Conservation (phyloP, 2,113 vertebrate species). For the Nasalis larvatus region DNA sequence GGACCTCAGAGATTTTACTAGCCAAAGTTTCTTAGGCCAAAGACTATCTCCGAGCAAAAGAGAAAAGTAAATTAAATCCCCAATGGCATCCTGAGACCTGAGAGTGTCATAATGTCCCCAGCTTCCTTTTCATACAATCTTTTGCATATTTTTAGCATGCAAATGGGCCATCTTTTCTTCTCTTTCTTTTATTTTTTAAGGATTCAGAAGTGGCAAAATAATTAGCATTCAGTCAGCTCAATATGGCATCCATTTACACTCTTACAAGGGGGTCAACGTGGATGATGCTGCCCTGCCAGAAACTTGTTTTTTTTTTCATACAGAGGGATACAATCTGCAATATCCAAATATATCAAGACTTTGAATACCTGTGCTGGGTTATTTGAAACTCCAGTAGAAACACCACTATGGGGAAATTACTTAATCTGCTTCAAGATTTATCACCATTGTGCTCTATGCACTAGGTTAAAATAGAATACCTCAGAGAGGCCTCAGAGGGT, state of each 20-base stretch:
- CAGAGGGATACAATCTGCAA: slow-evolving; percentile 74
- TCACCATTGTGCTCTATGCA: slow-evolving; percentile 67
- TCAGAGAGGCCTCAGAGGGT: slow-evolving; percentile 67
- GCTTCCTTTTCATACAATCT: not conserved
- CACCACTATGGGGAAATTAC: slow-evolving; percentile 74
- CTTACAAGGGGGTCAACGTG: slow-evolving; percentile 80
- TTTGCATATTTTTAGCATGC: slow-evolving; percentile 71
- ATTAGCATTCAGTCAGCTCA: slow-evolving; percentile 82
- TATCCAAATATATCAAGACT: slow-evolving; percentile 77
- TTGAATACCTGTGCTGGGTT: slow-evolving; percentile 57
- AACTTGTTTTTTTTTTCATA: slow-evolving; percentile 73
- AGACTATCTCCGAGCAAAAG: not conserved
- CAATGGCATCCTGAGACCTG: not conserved
- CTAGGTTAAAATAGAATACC: slow-evolving; percentile 73
- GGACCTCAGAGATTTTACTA: not conserved
- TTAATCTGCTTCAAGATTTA: slow-evolving; percentile 82
- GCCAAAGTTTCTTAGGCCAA: not conserved
- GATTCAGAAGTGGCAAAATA: slow-evolving; percentile 76
- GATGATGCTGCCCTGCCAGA: slow-evolving; percentile 74
- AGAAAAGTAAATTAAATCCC: slow-evolving; percentile 49
- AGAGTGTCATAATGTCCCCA: not conserved
- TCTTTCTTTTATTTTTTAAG: slow-evolving; percentile 73
- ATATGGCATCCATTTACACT: slow-evolving; percentile 80
- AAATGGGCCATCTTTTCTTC: slow-evolving; percentile 75
- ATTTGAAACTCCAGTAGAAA: slow-evolving; percentile 79